Percentiles rank a stretch among this genome's conserved stretches.
Conservation (phyloP, 2,797 vertebrate genomes). For the Discoglossus pictus region DNA sequence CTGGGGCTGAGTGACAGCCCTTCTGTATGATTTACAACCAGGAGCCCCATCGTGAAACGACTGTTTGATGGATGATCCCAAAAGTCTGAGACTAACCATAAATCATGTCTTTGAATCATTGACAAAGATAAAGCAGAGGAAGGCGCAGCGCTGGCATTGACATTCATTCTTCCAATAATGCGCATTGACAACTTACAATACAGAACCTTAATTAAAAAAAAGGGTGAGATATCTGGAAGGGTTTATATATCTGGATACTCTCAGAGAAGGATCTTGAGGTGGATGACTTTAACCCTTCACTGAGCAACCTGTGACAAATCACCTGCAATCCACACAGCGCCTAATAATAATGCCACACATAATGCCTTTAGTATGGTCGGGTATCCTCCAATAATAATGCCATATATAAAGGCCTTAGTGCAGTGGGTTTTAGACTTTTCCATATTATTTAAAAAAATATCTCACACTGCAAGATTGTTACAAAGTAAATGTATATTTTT, state of each 20-base stretch:
- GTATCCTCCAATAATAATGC: too few relatives aligned
- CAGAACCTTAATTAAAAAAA: slow-evolving; percentile 99
- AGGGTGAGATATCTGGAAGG: slow-evolving; percentile 57
- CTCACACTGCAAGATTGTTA: too few relatives aligned
- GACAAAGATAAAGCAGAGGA: slow-evolving; percentile 99
- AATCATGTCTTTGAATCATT: slow-evolving; percentile 99
- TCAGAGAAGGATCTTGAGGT: not conserved
- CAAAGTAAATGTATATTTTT: too few relatives aligned
- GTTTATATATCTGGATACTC: not conserved
- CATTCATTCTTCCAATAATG: slow-evolving; percentile 99
- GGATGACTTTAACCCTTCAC: not conserved
- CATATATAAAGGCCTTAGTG: too few relatives aligned
- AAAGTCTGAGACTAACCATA: slow-evolving; percentile 99
- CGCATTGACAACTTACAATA: slow-evolving; percentile 99
- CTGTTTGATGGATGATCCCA: slow-evolving; percentile 99
- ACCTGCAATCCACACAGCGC: too few relatives aligned
- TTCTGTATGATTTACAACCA: slow-evolving; percentile 99
- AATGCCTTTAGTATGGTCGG: too few relatives aligned
- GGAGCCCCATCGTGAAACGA: slow-evolving; percentile 94
- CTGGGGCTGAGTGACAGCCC: slow-evolving; percentile 98
- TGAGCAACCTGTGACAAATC: too few relatives aligned
- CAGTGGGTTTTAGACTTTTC: too few relatives aligned
- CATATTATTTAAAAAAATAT: too few relatives aligned
- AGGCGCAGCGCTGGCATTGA: slow-evolving; percentile 97
- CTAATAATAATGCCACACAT: too few relatives aligned